Evolutionary conservation across 2,888 invertebrate genomes (phyloP).

Genomic region (Allacma fusca): DNA sequence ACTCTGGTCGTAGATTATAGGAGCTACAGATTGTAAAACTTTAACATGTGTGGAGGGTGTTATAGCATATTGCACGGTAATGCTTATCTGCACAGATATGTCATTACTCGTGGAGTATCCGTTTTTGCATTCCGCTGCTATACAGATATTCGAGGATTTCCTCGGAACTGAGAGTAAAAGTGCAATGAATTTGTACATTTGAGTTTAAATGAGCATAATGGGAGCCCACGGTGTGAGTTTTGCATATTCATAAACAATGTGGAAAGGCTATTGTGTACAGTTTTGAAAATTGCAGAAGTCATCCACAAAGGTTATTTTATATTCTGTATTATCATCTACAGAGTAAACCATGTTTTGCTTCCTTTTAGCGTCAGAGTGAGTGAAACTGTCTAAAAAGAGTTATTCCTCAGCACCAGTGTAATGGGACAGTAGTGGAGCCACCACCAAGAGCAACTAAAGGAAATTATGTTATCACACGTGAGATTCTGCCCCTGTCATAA

Average conservation of each 20-base stretch:
- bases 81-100: too few relatives aligned
- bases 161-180: neutral
- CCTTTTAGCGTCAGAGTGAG: neutral
- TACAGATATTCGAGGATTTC: too few relatives aligned
- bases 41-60: too few relatives aligned
- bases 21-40: too few relatives aligned
- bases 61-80: too few relatives aligned
- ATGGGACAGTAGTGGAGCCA: neutral
- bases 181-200: slow-evolving; percentile 2
- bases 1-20: too few relatives aligned
- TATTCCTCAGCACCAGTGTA: neutral
- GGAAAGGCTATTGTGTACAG: neutral
- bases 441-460: neutral
- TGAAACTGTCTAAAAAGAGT: too few relatives aligned
- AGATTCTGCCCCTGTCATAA: slow-evolving; percentile 2
- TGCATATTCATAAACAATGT: neutral
- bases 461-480: slow-evolving; percentile 16
- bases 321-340: neutral
- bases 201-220: neutral
- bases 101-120: too few relatives aligned
- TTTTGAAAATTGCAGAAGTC: neutral
- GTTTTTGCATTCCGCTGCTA: too few relatives aligned
- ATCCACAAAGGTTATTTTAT: neutral
- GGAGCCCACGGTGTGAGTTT: neutral
- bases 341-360: neutral